These are phyloP conservation scores for Luperina nickerlii DNA, from an alignment of 2,888 invertebrate species.

Conservation along the genomic window DNA sequence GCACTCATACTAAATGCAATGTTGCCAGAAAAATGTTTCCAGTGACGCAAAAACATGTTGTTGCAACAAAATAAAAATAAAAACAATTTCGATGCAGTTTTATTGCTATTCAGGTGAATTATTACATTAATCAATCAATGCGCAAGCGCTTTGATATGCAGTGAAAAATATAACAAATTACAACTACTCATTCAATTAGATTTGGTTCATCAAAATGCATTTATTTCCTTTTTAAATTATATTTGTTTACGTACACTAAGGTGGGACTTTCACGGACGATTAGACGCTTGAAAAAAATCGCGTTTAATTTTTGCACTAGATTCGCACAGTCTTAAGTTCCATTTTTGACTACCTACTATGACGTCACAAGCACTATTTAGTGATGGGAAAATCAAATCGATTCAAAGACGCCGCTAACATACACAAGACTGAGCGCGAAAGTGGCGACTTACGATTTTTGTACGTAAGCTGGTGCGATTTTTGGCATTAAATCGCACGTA, in stretches of 20 bases:
- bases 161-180: slow-evolving; percentile 59
- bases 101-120: slow-evolving; percentile 38
- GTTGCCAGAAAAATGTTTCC: slow-evolving; percentile 3
- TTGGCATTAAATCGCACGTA: background rate
- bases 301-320: slow-evolving; percentile 32
- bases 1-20: background rate
- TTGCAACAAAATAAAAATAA: slow-evolving; percentile 13
- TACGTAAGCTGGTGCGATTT: too few relatives aligned
- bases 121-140: slow-evolving; percentile 45
- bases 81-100: slow-evolving; percentile 59
- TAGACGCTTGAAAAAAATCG: slow-evolving; percentile 25
- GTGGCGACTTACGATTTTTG: too few relatives aligned
- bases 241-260: slow-evolving; percentile 65
- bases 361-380: too few relatives aligned
- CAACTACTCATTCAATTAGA: slow-evolving; percentile 67
- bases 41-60: slow-evolving; percentile 7
- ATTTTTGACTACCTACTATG: too few relatives aligned
- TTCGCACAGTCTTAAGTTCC: background rate
- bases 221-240: slow-evolving; percentile 68
- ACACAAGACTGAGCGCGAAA: too few relatives aligned
- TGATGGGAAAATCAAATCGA: too few relatives aligned
- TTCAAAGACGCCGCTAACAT: too few relatives aligned
- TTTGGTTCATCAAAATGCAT: slow-evolving; percentile 79
- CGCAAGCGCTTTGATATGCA: slow-evolving; percentile 58
- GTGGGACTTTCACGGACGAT: slow-evolving; percentile 40